Evolutionary conservation across 2,113 vertebrate species (phyloP).

Genomic region (Telmatochromis brachygnathus): DNA sequence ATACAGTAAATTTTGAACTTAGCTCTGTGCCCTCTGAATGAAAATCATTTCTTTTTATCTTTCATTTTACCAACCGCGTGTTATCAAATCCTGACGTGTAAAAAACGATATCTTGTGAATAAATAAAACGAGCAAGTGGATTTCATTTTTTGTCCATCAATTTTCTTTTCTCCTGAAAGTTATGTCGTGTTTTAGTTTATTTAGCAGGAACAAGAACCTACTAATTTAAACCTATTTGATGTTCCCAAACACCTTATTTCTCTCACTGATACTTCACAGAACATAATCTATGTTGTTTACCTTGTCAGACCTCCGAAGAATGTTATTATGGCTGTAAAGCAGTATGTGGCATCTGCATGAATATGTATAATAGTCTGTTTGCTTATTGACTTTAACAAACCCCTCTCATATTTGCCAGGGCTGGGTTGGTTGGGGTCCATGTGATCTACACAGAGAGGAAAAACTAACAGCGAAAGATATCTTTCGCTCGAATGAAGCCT

Average conservation of each 20-base stretch:
- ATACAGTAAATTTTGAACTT: constrained; percentile 14
- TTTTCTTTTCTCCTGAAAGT: background rate
- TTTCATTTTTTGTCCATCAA: background rate
- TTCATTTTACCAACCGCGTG: background rate
- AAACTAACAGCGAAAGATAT: background rate
- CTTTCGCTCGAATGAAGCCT: constrained; percentile 19
- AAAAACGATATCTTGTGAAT: background rate
- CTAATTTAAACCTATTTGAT: background rate
- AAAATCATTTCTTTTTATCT: background rate
- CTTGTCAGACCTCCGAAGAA: background rate
- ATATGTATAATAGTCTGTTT: background rate
- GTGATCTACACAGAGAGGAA: background rate
- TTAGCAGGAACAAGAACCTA: background rate
- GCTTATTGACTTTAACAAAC: background rate
- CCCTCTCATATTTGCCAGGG: background rate
- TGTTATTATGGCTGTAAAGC: background rate
- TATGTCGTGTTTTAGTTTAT: background rate
- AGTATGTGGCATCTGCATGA: background rate
- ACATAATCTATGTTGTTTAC: background rate
- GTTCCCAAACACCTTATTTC: background rate
- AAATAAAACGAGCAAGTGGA: background rate
- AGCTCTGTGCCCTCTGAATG: background rate
- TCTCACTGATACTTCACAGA: background rate
- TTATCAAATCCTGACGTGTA: background rate
- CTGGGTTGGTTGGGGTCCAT: background rate